These are phyloP conservation scores for Drosophila varians DNA, from an alignment of 1,140 invertebrate genomes.

Conservation along the genomic window DNA sequence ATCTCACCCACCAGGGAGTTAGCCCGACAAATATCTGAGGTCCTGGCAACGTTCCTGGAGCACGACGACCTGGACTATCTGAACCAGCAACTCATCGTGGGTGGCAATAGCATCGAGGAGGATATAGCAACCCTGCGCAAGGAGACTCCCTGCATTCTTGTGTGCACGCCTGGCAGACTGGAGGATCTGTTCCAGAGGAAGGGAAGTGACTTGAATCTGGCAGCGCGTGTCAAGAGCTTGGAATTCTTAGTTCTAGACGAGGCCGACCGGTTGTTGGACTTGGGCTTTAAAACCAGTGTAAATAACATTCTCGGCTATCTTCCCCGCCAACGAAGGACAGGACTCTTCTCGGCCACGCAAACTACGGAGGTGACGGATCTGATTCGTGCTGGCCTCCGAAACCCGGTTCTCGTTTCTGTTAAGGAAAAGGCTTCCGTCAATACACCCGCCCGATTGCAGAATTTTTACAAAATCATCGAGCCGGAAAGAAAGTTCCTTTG, in stretches of 20 bases:
- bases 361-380: conserved; percentile 97
- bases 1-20: conserved; percentile 97
- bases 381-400: conserved; percentile 96
- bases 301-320: conserved; percentile 95
- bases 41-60: conserved; percentile 85
- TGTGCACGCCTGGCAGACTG: conserved; percentile 96
- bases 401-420: conserved; percentile 96
- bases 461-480: conserved; percentile 93
- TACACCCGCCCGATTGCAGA: conserved; percentile 92
- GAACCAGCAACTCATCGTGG: conserved; percentile 89
- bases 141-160: conserved; percentile 92
- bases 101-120: conserved; percentile 90
- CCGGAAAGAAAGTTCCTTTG: conserved; percentile 84
- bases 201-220: conserved; percentile 87
- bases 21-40: conserved; percentile 93
- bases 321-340: conserved; percentile 96
- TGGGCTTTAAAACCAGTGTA: conserved; percentile 95
- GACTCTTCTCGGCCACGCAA: conserved; percentile 99
- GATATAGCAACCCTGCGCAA: conserved; percentile 89
- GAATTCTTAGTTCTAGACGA: conserved; percentile 98
- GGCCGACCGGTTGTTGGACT: conserved; percentile 96
- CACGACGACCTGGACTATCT: conserved; percentile 78
- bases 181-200: conserved; percentile 92
- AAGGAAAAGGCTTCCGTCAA: conserved; percentile 92
- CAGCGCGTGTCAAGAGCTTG: conserved; percentile 88